Evolutionary conservation across 2,113 vertebrate species (phyloP).

Genomic region (Mystacornis crossleyi): DNA sequence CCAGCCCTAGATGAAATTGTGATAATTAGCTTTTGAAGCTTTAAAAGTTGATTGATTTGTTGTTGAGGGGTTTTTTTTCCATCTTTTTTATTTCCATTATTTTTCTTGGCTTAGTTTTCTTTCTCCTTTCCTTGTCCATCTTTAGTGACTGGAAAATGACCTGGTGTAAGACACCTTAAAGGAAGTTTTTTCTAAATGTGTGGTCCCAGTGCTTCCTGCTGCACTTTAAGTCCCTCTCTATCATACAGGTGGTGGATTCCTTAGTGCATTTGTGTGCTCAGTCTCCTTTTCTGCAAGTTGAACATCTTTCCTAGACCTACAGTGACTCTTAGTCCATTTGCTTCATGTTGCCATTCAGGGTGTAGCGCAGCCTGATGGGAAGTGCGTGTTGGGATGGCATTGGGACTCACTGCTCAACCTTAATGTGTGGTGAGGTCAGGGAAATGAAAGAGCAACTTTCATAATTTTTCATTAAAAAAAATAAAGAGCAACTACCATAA

Average conservation of each 20-base stretch:
- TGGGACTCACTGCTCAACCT: background rate
- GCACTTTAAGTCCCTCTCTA: background rate
- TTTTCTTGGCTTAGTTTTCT: background rate
- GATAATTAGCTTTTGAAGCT: background rate
- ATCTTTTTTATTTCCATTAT: background rate
- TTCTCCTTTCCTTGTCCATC: background rate
- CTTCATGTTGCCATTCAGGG: rapidly evolving
- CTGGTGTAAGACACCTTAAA: background rate
- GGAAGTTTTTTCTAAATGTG: background rate
- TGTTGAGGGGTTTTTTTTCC: background rate
- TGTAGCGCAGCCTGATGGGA: background rate
- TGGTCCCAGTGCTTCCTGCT: background rate
- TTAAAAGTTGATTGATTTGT: background rate
- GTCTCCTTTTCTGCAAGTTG: background rate
- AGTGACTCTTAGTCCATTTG: background rate
- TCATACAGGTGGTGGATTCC: background rate
- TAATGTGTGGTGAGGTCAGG: background rate
- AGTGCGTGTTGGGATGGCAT: rapidly evolving
- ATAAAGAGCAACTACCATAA: background rate
- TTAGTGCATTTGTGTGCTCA: background rate
- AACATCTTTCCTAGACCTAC: background rate
- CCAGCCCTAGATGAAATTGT: background rate
- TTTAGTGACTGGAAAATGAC: background rate
- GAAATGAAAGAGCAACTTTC: background rate
- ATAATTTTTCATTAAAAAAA: no score